Evolutionary conservation across 2,888 invertebrate genomes (phyloP).

Genomic region (Lasioglossum villosulum): DNA sequence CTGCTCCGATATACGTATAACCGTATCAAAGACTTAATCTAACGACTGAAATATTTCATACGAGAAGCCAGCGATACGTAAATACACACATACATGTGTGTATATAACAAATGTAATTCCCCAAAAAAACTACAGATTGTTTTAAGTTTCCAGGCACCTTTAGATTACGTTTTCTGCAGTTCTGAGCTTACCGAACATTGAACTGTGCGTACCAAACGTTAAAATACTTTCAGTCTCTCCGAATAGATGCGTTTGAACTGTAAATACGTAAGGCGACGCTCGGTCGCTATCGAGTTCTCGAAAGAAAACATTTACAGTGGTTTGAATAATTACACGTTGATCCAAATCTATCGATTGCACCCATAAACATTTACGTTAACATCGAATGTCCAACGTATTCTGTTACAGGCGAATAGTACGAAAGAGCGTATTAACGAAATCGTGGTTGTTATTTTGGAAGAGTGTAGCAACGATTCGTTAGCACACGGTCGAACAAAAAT

Average conservation of each 20-base stretch:
- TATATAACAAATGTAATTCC: conserved; percentile 32
- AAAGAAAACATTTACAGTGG: conserved; percentile 30
- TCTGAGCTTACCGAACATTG: conserved; percentile 5
- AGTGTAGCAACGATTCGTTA: conserved; percentile 18
- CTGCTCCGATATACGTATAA: conserved; percentile 22
- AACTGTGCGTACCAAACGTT: neutral
- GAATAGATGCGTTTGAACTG: conserved; percentile 5
- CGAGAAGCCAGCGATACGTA: neutral
- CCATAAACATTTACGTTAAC: conserved; percentile 36
- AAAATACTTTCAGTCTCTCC: conserved; percentile 9
- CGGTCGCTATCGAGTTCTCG: neutral
- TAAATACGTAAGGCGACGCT: conserved; percentile 15
- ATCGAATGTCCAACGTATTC: conserved; percentile 37
- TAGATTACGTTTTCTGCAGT: conserved; percentile 19
- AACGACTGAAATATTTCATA: conserved; percentile 14
- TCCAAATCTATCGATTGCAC: conserved; percentile 36
- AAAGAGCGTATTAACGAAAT: conserved; percentile 1
- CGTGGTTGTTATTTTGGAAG: conserved; percentile 43
- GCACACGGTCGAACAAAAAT: conserved; percentile 18
- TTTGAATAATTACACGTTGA: conserved; percentile 23
- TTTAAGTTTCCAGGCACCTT: conserved; percentile 11
- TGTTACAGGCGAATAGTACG: neutral
- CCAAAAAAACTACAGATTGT: conserved; percentile 26
- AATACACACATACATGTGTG: neutral
- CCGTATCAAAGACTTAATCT: conserved; percentile 23